Base-by-base conservation (phyloP, 1,140 invertebrate species). In the Atta texana region DNA sequence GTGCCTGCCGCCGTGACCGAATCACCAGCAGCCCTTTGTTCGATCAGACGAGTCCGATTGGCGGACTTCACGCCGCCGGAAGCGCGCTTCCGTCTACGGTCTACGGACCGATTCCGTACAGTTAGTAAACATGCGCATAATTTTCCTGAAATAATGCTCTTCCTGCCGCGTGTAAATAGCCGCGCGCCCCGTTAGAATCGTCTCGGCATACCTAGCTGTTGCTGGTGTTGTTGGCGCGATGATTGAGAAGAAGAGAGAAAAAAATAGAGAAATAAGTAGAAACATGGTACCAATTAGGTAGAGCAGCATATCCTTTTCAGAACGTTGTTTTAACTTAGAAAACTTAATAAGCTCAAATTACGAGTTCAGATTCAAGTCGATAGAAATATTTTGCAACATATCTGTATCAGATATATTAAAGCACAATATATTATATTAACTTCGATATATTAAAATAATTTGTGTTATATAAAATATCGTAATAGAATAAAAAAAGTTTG, bases 31-130 rank as follows among this genome's bases (percentile, higher is more conserved):
- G 82, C 75, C 74, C 84, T 85, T 18, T 86, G 57, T 89, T 84
- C 76, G 90, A 92, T 89, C 85, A 84, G 68, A 89, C 88, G 90
- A 93, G 91, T 89, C 85, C 89, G 81, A 91, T 89, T 75, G 88
- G 78, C 68, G 88, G 75, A 85, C 74, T 63, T 24, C 72, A 87
- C n/a, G 59, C 92, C 18, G 64, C 92, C 92, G 94, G 95, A 90
- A 95, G 93, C 74, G 95, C 96, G 92, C 94, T 96, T 92, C 95
- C 96, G 61, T 94, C 80, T 84, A 84, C 95, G 86, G 92, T 96
- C 84, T 96, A 96, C 92, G 96, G 96, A 86, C 96, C 96, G 68
- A 94, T 96, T 77, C 96, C 96, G 88, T 96, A 96, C 94, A 96
- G 96, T 96, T 94, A 95, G 96, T 96, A 94, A 90, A 88, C 86